Evolutionary conservation across 2,797 vertebrate species (phyloP).

Genomic region (Benthosema pterotum): DNA sequence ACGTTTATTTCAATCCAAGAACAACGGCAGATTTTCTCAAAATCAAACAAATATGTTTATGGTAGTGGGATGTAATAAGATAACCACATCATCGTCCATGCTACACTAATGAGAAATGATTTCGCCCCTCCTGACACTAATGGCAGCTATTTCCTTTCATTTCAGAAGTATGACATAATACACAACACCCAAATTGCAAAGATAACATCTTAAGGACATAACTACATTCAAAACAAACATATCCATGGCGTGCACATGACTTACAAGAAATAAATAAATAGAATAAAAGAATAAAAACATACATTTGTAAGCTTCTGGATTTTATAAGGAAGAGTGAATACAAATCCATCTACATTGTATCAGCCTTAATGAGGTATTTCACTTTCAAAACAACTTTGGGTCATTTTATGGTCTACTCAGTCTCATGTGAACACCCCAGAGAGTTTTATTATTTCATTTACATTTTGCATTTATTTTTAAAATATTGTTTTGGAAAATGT

Average conservation of each 20-base stretch:
- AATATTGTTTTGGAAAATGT: too few relatives aligned
- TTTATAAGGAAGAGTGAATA: background rate
- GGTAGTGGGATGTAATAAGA: conserved; percentile 28
- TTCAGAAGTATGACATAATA: conserved; percentile 58
- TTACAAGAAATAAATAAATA: background rate
- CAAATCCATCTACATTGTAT: background rate
- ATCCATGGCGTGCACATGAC: conserved; percentile 3
- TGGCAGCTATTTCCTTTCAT: conserved; percentile 67
- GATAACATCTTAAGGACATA: conserved; percentile 64
- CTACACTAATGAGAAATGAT: too few relatives aligned
- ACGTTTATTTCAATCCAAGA: conserved; percentile 9
- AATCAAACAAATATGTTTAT: conserved; percentile 2
- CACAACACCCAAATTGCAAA: conserved; percentile 51
- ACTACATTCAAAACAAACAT: conserved; percentile 54
- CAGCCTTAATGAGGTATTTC: too few relatives aligned
- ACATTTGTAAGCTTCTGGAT: background rate
- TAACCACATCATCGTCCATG: conserved; percentile 20
- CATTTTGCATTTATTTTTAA: too few relatives aligned
- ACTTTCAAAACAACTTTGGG: too few relatives aligned
- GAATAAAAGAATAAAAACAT: conserved; percentile 1
- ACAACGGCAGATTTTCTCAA: background rate
- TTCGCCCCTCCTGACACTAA: too few relatives aligned
- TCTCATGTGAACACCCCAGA: too few relatives aligned
- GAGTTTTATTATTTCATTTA: too few relatives aligned
- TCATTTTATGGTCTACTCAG: too few relatives aligned